phyloP scores from a whole-genome alignment of 2,888 invertebrate species.

The Ceratothoa steindachneri region DNA sequence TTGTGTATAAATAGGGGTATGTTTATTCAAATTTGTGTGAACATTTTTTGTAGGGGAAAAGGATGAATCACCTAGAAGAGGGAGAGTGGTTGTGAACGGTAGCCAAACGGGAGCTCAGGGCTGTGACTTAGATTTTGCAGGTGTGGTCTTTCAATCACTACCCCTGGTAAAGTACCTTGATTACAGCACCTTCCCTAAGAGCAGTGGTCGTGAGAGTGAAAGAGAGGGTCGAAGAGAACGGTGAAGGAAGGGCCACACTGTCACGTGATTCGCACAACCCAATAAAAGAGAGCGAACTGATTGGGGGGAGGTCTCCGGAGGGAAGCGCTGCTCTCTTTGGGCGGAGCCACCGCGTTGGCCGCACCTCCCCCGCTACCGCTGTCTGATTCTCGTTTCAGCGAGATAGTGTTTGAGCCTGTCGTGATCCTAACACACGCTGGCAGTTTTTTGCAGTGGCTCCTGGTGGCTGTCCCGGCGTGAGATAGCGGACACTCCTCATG shows the following conservation, averaged over 20 bases:
- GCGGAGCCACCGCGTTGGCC: not conserved
- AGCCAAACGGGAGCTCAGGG: constrained; percentile 1
- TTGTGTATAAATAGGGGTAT: not conserved
- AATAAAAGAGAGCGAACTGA: constrained; percentile 9
- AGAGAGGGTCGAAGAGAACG: not conserved
- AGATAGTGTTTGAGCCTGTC: constrained; percentile 6
- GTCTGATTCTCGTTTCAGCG: not conserved
- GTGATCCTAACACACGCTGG: constrained; percentile 2
- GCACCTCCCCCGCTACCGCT: constrained; percentile 5
- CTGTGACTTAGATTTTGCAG: constrained; percentile 12
- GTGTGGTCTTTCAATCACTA: constrained; percentile 10
- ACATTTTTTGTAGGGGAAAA: not conserved
- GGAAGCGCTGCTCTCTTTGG: not conserved
- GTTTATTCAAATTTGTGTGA: not conserved
- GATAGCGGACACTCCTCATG: not conserved
- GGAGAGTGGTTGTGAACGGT: not conserved
- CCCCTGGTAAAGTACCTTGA: constrained; percentile 1
- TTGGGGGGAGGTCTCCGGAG: constrained; percentile 4
- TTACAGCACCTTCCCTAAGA: not conserved
- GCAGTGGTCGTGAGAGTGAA: constrained; percentile 3
- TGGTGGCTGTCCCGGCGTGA: constrained; percentile 6
- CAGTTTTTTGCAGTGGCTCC: constrained; percentile 7
- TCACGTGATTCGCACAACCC: not conserved
- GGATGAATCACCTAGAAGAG: not conserved
- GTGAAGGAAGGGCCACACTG: constrained; percentile 1